Conservation (phyloP, 2,113 vertebrate genomes). For the Colius striatus region DNA sequence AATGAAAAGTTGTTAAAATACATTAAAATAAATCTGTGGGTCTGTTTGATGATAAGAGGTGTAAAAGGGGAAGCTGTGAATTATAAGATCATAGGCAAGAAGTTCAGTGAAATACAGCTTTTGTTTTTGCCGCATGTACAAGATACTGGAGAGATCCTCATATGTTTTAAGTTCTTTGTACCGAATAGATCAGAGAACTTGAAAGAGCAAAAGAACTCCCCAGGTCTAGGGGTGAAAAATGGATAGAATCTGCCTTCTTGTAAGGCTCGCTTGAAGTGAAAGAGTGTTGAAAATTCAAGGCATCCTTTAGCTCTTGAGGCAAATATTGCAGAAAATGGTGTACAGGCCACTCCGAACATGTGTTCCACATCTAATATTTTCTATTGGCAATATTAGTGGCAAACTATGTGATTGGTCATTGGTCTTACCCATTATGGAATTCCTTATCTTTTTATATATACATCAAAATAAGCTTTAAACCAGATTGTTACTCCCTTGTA, state of each 20-base stretch:
- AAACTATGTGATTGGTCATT: rapidly evolving
- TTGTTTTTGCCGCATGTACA: neutral
- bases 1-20: slow-evolving; percentile 36
- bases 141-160: neutral
- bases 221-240: neutral
- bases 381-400: neutral
- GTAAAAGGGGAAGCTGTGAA: neutral
- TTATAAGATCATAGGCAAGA: neutral
- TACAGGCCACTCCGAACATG: neutral
- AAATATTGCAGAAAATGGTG: neutral
- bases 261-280: neutral
- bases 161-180: neutral
- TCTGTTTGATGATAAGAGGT: neutral
- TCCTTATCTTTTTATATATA: neutral
- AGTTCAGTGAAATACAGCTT: neutral
- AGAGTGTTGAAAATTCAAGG: neutral
- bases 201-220: too few relatives aligned
- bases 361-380: neutral
- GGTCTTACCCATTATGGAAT: neutral
- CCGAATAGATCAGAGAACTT: neutral
- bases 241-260: neutral
- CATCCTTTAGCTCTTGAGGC: neutral
- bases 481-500: neutral
- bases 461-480: neutral
- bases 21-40: too few relatives aligned